These are phyloP conservation scores for Corythoichthys haematopterus DNA, from an alignment of 2,113 vertebrate genomes.

Conservation along the genomic window DNA sequence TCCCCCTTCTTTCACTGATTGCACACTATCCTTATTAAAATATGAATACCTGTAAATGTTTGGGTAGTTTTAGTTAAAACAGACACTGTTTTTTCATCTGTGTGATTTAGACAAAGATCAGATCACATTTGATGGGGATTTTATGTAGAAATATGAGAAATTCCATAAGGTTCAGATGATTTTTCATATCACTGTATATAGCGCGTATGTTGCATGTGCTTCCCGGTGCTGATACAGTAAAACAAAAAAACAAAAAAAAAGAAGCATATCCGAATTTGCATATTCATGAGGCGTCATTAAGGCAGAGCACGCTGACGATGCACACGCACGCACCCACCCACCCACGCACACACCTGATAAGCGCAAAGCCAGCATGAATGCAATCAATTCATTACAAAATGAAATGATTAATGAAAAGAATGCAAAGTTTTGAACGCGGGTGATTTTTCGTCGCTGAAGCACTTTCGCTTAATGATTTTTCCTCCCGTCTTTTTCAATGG, in stretches of 20 bases:
- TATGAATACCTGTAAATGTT: too few relatives aligned
- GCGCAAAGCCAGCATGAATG: neutral
- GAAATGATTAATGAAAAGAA: neutral
- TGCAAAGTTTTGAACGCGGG: neutral
- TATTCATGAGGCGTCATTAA: neutral
- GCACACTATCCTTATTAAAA: too few relatives aligned
- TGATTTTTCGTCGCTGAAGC: neutral
- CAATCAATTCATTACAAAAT: constrained; percentile 1
- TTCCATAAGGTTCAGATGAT: too few relatives aligned
- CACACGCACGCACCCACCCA: neutral
- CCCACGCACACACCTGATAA: neutral
- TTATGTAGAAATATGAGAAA: too few relatives aligned
- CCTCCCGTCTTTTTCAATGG: too few relatives aligned
- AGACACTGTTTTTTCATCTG: too few relatives aligned
- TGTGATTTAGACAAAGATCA: too few relatives aligned
- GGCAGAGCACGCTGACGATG: neutral
- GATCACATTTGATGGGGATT: too few relatives aligned
- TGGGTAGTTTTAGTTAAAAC: too few relatives aligned
- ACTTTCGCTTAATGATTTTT: neutral
- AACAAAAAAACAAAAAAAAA: neutral
- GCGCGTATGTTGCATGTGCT: too few relatives aligned
- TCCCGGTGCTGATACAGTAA: neutral
- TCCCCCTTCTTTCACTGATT: too few relatives aligned
- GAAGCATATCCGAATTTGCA: neutral
- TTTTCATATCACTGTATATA: too few relatives aligned